These are phyloP conservation scores for Anastrepha ludens DNA, from an alignment of 1,140 invertebrate species.

Conservation along the genomic window DNA sequence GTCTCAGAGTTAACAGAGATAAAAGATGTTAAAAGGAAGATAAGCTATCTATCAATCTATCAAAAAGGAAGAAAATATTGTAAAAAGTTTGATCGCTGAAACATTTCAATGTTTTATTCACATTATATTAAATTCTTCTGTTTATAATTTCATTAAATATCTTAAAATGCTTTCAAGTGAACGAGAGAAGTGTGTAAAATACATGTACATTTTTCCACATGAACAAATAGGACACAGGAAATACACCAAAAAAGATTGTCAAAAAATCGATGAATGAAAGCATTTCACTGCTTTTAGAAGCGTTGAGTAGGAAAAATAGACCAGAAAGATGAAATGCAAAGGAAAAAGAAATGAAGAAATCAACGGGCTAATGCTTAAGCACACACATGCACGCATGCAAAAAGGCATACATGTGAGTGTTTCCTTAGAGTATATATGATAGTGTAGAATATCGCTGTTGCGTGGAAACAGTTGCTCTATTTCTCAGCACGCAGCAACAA, in stretches of 20 bases:
- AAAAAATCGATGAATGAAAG: neutral
- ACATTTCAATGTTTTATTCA: neutral
- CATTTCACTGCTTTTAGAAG: slow-evolving; percentile 19
- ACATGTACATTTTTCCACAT: neutral
- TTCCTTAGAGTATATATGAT: neutral
- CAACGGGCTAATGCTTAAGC: neutral
- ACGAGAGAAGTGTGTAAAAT: neutral
- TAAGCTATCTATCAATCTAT: no score
- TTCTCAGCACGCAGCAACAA: slow-evolving; percentile 6
- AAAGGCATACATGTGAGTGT: neutral
- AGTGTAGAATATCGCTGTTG: neutral
- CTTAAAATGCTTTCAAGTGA: neutral
- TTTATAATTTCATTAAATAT: slow-evolving; percentile 7
- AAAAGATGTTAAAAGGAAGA: no score
- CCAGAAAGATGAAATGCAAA: neutral
- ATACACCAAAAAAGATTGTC: neutral
- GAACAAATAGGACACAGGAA: neutral
- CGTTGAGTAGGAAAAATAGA: slow-evolving; percentile 21
- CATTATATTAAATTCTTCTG: neutral
- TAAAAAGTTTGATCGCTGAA: no score
- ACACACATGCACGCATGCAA: neutral
- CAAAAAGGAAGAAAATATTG: no score
- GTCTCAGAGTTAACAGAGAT: no score
- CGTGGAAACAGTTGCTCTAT: slow-evolving; percentile 8
- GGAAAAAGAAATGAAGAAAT: neutral